phyloP scores from a whole-genome alignment of 1,140 invertebrate species.

The Brachionus asplanchnoidis region DNA sequence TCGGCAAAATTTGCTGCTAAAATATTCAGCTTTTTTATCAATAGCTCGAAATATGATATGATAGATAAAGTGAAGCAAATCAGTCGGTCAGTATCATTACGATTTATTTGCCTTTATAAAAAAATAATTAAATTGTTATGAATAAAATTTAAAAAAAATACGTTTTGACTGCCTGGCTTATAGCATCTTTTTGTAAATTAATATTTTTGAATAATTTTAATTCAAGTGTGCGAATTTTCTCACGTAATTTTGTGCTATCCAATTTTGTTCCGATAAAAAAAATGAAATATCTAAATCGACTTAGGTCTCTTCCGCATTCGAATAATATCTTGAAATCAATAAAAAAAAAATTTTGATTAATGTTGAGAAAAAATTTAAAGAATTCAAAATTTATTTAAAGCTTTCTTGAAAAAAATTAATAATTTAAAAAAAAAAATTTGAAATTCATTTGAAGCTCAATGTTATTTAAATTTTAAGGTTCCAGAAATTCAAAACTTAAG shows the following conservation, averaged over 20 bases:
- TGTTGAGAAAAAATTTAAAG: background rate
- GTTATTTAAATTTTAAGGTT: no score
- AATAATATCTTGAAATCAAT: background rate
- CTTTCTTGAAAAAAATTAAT: no score
- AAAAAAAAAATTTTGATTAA: background rate
- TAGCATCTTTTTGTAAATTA: background rate
- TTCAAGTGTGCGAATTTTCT: background rate
- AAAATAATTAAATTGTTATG: background rate
- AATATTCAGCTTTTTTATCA: background rate
- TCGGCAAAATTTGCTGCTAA: background rate
- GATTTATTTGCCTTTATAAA: background rate
- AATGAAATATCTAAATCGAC: background rate
- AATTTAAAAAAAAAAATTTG: no score
- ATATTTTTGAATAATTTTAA: constrained; percentile 10
- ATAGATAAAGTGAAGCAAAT: background rate
- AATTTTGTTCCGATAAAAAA: background rate
- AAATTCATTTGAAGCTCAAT: no score
- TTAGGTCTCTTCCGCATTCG: background rate
- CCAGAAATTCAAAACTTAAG: no score
- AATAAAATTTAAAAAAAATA: background rate
- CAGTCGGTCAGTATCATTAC: background rate
- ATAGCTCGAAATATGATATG: background rate
- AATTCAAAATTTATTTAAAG: no score
- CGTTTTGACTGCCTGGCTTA: background rate
- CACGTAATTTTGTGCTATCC: background rate